These are phyloP conservation scores for Wasmannia auropunctata DNA, from an alignment of 1,140 invertebrate species.

Conservation along the genomic window DNA sequence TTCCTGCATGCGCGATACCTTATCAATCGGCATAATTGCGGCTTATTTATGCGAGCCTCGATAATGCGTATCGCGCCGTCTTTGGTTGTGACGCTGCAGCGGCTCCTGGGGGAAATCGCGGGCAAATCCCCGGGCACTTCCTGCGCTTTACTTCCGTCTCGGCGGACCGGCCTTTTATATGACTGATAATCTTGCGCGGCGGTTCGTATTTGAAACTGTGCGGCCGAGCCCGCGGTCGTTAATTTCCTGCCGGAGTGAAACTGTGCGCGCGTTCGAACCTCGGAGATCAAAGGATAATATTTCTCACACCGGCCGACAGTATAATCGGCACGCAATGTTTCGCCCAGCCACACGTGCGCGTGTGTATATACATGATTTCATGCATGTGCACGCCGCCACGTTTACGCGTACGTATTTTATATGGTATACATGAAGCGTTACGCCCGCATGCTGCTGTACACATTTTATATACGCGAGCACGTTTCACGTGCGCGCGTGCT, in stretches of 20 bases:
- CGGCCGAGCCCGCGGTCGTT: conserved; percentile 76
- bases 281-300: conserved; percentile 83
- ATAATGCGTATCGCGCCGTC: conserved; percentile 37
- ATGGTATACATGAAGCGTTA: not conserved
- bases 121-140: conserved; percentile 55
- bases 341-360: not conserved
- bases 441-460: not conserved
- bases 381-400: not conserved
- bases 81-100: not conserved
- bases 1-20: not conserved
- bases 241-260: conserved; percentile 79
- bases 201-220: conserved; percentile 66
- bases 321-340: conserved; percentile 81
- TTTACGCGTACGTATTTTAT: not conserved
- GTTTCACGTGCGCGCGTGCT: not conserved
- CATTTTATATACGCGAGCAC: not conserved
- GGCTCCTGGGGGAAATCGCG: conserved; percentile 42
- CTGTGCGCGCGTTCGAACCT: conserved; percentile 70
- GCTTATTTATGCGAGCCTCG: conserved; percentile 16
- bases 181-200: conserved; percentile 77
- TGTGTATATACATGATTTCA: not conserved
- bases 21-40: conserved; percentile 15
- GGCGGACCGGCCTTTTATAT: conserved; percentile 42
- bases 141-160: conserved; percentile 76
- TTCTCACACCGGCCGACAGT: conserved; percentile 79